A percentile compares a stretch with the other conserved stretches of the same genome.
Conservation (phyloP, 1,140 invertebrate species). For the Thaumetopoea pityocampa region DNA sequence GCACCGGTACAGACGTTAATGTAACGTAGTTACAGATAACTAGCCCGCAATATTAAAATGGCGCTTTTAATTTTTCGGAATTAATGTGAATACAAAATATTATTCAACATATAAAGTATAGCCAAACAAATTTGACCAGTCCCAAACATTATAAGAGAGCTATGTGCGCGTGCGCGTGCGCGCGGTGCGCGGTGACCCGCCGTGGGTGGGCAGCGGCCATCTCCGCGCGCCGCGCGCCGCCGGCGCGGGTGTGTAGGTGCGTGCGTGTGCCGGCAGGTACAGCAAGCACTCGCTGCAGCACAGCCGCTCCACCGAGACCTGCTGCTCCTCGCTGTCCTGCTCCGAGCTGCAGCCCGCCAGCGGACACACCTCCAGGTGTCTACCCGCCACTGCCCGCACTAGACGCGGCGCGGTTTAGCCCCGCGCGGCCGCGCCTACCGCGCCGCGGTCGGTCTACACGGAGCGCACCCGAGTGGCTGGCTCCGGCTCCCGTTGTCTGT, state of each 20-base stretch:
- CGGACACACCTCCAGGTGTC: slow-evolving; percentile 56
- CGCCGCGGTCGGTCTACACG: too few species aligned
- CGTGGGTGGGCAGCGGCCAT: background rate
- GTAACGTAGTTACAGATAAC: too few species aligned
- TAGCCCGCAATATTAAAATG: too few species aligned
- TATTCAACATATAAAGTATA: too few species aligned
- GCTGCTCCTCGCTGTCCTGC: slow-evolving; percentile 56
- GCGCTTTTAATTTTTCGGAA: too few species aligned
- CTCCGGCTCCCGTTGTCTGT: background rate
- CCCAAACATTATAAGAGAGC: too few species aligned
- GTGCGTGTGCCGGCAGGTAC: slow-evolving; percentile 51
- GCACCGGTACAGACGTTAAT: too few species aligned
- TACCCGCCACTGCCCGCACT: slow-evolving; percentile 1
- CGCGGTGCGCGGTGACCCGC: too few species aligned
- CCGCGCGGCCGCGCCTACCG: too few species aligned
- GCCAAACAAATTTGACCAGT: too few species aligned
- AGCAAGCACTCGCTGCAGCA: slow-evolving; percentile 69
- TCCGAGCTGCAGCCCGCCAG: slow-evolving; percentile 47
- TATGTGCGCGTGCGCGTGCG: background rate
- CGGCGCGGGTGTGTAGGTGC: slow-evolving; percentile 13
- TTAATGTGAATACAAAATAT: too few species aligned
- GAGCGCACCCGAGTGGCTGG: background rate
- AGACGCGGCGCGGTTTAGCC: too few species aligned
- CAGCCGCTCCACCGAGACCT: slow-evolving; percentile 63
- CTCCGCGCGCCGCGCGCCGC: slow-evolving; percentile 16